Evolutionary conservation across 2,888 invertebrate species (phyloP), one percentile per base, ranked within the genome.

Genomic region (Sericinus montela): DNA sequence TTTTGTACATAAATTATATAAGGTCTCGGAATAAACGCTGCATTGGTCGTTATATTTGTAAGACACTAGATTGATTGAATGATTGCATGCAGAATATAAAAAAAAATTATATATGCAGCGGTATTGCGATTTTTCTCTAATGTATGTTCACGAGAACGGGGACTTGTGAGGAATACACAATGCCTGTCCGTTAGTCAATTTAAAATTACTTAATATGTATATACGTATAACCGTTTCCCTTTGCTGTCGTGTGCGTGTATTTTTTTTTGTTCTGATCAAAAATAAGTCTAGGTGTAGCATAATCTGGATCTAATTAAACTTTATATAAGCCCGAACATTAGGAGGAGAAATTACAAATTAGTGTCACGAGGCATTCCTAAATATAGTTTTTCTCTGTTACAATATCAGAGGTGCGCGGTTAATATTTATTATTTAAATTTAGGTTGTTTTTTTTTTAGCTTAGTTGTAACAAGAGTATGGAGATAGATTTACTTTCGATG

Each of bases 401-500:
- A 62, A 58, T 71, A 67, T 57, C 57, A 67, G 63, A 67, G 74
- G 73, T 73, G 75, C 65, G 66, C 66, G 72, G 75, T 73, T 60
- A 67, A 70, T 79, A 77, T 80, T 78, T 79, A 78, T 80, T 78
- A 62, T 72, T 72, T 74, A 71, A 55, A 66, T 55, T 65, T 69
- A 71, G 11, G 59, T 64, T 65, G 62, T 63, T 69, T 54, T 63
- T 69, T 54, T 56, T 61, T 53, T 67, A 65, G 62, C 48, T 58
- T 70, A 68, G 57, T 49, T 51, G 41, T 55, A 57, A 51, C 39
- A 56, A 59, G 59, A 59, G 55, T 55, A 53, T 55, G 45, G 56
- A 59, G 52, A 54, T 54, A 49, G 52, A 52, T 58, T 61, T 55
- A 16, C 48, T 41, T 32, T 16, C 16, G 16, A 15, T 29, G 15